Conservation (phyloP, 2,113 vertebrate species). For the Lanius ludovicianus region DNA sequence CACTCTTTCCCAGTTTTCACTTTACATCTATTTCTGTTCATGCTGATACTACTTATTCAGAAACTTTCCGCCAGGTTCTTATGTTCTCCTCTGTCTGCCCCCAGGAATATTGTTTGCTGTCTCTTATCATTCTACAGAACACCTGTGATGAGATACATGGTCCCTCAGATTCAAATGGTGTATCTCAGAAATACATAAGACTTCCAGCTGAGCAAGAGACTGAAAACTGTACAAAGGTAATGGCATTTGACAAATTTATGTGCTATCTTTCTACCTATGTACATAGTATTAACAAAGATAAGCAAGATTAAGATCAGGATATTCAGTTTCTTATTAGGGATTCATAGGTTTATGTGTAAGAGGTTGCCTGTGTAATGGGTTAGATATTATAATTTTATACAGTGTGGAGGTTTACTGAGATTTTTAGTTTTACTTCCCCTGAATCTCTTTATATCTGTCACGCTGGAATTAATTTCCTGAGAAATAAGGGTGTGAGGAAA, state of each 20-base stretch:
- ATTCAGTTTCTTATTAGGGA: background rate
- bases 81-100: background rate
- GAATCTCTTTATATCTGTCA: background rate
- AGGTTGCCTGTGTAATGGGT: background rate
- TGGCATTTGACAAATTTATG: background rate
- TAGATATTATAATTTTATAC: background rate
- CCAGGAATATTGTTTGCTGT: background rate
- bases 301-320: background rate
- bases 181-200: background rate
- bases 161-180: background rate
- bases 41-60: background rate
- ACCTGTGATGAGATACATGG: background rate
- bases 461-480: background rate
- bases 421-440: background rate
- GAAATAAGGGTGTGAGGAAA: background rate
- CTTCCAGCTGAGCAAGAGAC: background rate
- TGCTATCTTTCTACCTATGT: background rate
- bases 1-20: background rate
- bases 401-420: background rate
- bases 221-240: background rate
- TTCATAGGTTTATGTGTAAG: background rate
- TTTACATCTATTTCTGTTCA: background rate
- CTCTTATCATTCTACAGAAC: background rate
- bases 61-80: background rate
- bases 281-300: background rate